Percentiles rank a stretch among this genome's conserved stretches.
phyloP scores from a whole-genome alignment of 2,888 invertebrate genomes.

The Andrena bucephala region DNA sequence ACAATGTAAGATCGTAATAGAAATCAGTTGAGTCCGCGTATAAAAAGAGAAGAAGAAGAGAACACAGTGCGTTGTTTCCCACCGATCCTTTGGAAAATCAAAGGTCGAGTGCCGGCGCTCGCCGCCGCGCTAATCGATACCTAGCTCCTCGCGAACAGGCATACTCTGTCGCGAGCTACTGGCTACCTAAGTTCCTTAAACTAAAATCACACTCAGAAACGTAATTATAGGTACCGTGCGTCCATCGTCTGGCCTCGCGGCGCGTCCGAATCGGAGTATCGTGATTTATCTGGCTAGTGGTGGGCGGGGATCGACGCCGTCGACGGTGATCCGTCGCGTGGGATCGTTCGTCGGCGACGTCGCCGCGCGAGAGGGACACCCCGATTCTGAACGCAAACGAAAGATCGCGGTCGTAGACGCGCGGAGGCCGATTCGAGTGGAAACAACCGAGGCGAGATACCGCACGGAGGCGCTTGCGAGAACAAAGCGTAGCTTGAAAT shows the following conservation, averaged over 20 bases:
- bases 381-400: neutral
- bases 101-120: slow-evolving; percentile 34
- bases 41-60: slow-evolving; percentile 53
- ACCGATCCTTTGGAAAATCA: slow-evolving; percentile 25
- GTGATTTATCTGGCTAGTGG: neutral
- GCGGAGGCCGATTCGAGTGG: slow-evolving; percentile 15
- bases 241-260: slow-evolving; percentile 28
- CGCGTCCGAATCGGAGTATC: slow-evolving; percentile 19
- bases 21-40: slow-evolving; percentile 60
- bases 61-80: slow-evolving; percentile 55
- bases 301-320: neutral
- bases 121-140: slow-evolving; percentile 44
- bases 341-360: slow-evolving; percentile 1
- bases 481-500: slow-evolving; percentile 42
- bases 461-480: slow-evolving; percentile 43
- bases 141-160: slow-evolving; percentile 36
- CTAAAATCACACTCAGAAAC: slow-evolving; percentile 83
- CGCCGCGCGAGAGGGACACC: neutral
- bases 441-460: slow-evolving; percentile 40
- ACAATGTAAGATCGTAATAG: slow-evolving; percentile 30
- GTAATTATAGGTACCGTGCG: slow-evolving; percentile 66
- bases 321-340: neutral
- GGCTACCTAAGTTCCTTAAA: slow-evolving; percentile 70
- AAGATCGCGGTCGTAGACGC: neutral
- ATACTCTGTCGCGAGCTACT: slow-evolving; percentile 58